Evolutionary conservation across 2,113 vertebrate genomes (phyloP), one percentile per base, ranked within the genome.

Genomic region (Pseudopipra pipra): DNA sequence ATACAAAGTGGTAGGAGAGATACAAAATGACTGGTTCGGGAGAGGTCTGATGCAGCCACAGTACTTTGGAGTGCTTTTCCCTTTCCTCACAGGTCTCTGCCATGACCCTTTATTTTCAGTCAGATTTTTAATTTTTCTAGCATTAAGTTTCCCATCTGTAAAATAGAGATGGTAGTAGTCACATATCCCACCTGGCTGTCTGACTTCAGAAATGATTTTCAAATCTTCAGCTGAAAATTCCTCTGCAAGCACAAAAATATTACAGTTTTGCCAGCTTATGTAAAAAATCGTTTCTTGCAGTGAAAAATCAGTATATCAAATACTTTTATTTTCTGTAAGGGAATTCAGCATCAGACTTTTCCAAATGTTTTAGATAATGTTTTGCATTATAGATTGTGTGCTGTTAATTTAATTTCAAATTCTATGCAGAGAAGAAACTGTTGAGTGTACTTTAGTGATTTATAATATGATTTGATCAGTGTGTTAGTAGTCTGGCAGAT

Each of bases 191-290:
- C 85, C 72, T 88, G 63, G 9, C 68, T 90, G 14, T 12, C 47
- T 81, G 75, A 73, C 59, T 94, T 86, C 44, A 90, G 82, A 83
- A 93, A 80, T 33, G 46, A 31, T 91, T 96, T 94, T 85, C 31
- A 41, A 58, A 71, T 70, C 63, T 82, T 85, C 31, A 72, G 31
- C 31, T 89, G 47, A 92, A 92, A 93, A 71, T 81, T 93, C 43
- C 77, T 91, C 49, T 87, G n/a, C 70, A 91, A 94, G 68, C 56
- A 88, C 55, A 90, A 59, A 76, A 78, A 68, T 63, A 83, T 31
- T 81, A 62, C n/a, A 17, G 13, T 76, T 93, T 94, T 94, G 41
- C n/a, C 62, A 82, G 59, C 47, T 73, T 77, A 33, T 41, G 28
- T 90, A 41, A 93, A 90, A 89, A 78, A 46, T 1, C 14, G 10